These are phyloP conservation scores for Loriculus beryllinus DNA, from an alignment of 2,797 vertebrate species.

Conservation along the genomic window DNA sequence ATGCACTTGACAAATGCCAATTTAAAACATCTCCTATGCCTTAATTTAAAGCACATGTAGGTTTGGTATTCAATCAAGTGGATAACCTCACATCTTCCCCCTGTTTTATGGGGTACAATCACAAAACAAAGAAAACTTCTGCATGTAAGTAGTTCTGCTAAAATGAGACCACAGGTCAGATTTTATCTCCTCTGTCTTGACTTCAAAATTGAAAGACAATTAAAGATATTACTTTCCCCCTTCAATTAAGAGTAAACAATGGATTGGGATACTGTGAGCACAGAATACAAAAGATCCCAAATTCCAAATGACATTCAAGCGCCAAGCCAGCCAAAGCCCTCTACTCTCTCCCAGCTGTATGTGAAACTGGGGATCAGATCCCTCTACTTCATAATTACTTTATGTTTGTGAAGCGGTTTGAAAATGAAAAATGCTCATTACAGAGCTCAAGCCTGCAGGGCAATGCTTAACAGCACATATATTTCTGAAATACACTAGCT, in stretches of 20 bases:
- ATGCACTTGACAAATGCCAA: not conserved
- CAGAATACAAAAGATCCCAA: conserved; percentile 33
- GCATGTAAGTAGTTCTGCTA: not conserved
- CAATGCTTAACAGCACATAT: conserved; percentile 40
- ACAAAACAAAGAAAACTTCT: not conserved
- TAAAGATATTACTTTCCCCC: not conserved
- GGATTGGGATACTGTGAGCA: not conserved
- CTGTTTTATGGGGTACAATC: not conserved
- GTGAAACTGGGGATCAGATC: conserved; percentile 26
- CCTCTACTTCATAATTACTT: conserved; percentile 37
- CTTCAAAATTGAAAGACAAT: not conserved
- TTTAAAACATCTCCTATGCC: not conserved
- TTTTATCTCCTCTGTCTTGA: not conserved
- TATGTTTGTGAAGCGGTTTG: conserved; percentile 48
- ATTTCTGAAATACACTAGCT: not conserved
- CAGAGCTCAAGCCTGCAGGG: conserved; percentile 58
- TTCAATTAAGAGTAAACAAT: not conserved
- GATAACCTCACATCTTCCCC: not conserved
- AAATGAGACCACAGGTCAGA: not conserved
- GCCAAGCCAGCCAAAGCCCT: not conserved
- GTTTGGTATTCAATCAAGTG: not conserved
- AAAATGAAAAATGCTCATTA: conserved; percentile 61
- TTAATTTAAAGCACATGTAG: not conserved
- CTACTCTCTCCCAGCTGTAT: not conserved
- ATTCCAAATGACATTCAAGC: conserved; percentile 9